Evolutionary conservation across 2,113 vertebrate species (phyloP).

Genomic region (Tragelaphus strepsiceros): DNA sequence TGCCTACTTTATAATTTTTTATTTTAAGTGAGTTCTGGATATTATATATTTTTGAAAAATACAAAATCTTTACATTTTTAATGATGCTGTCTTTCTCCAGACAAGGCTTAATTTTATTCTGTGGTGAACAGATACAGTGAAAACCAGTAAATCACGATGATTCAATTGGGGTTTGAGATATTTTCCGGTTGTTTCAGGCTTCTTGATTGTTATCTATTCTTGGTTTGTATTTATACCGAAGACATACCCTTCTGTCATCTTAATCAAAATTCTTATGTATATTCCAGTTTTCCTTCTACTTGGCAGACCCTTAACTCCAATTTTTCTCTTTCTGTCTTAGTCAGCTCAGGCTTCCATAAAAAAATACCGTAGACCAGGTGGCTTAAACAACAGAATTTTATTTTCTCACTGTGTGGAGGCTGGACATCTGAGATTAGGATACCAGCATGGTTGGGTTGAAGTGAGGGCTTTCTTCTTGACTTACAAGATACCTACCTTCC

Average conservation of each 20-base stretch:
- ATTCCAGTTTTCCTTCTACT: neutral
- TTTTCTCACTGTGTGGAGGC: neutral
- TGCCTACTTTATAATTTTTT: neutral
- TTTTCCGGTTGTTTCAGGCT: neutral
- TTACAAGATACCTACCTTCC: neutral
- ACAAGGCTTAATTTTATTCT: neutral
- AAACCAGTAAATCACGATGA: neutral
- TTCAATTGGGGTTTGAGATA: neutral
- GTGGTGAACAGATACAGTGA: neutral
- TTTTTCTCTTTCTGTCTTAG: neutral
- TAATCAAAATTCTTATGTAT: neutral
- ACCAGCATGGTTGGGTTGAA: neutral
- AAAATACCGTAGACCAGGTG: neutral
- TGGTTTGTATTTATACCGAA: neutral
- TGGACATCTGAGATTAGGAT: neutral
- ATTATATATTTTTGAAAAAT: neutral
- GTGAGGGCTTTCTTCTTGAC: neutral
- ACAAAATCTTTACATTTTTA: neutral
- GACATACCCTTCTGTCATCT: neutral
- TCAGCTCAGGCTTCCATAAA: neutral
- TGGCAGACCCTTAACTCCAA: neutral
- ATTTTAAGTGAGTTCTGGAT: neutral
- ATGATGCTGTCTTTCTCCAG: neutral
- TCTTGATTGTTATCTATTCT: neutral
- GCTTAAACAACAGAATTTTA: neutral